Conservation (phyloP, 2,888 invertebrate genomes). For the Steinernema scapterisci region DNA sequence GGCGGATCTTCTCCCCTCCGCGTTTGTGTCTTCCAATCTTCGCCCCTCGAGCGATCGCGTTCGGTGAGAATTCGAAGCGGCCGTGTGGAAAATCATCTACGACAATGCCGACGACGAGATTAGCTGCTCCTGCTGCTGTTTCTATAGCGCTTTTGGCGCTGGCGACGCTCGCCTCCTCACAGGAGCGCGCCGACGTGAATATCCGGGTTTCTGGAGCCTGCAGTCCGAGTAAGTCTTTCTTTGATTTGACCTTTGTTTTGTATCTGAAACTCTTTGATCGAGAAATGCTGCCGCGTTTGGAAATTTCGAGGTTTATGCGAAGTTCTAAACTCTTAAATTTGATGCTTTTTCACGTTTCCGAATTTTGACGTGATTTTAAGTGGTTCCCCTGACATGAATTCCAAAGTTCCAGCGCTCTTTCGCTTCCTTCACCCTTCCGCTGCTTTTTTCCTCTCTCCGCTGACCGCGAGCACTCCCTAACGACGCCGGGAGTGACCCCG, state of each 20-base stretch:
- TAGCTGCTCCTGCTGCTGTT: conserved; percentile 8
- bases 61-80: not conserved
- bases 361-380: not conserved
- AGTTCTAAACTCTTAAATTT: too few relatives aligned
- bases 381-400: not conserved
- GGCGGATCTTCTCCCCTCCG: conserved; percentile 31
- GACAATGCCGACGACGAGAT: conserved; percentile 27
- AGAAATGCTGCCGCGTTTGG: too few relatives aligned
- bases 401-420: not conserved
- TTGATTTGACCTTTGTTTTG: not conserved
- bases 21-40: conserved; percentile 21
- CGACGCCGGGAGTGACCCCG: conserved; percentile 2
- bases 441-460: not conserved
- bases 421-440: not conserved
- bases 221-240: conserved; percentile 58
- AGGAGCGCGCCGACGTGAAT: conserved; percentile 65
- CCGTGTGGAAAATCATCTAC: conserved; percentile 20
- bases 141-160: conserved; percentile 20
- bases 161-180: not conserved
- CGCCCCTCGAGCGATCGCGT: conserved; percentile 32
- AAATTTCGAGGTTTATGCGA: too few relatives aligned
- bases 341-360: too few relatives aligned
- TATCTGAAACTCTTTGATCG: too few relatives aligned
- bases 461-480: conserved; percentile 6
- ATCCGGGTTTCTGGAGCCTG: conserved; percentile 66